Evolutionary conservation across 2,113 vertebrate genomes (phyloP).

Genomic region (Riparia riparia): DNA sequence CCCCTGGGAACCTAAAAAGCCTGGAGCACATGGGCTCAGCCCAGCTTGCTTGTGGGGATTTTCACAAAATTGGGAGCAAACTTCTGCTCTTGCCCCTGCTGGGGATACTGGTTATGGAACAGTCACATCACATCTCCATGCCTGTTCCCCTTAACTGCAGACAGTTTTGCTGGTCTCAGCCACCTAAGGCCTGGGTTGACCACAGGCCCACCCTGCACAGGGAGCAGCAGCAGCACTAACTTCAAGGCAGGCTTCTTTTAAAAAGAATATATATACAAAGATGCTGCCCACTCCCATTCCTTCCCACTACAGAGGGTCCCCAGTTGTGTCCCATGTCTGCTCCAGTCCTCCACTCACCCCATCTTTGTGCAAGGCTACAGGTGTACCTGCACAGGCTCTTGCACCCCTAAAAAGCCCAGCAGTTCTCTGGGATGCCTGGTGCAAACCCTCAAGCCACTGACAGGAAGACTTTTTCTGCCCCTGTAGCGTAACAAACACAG

Average conservation of each 20-base stretch:
- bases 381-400: neutral
- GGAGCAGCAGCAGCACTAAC: rapidly evolving
- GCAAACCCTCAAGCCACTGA: neutral
- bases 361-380: neutral
- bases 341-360: neutral
- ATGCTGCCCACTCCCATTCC: neutral
- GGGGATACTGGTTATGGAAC: neutral
- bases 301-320: neutral
- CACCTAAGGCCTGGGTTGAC: neutral
- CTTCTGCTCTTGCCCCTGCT: neutral
- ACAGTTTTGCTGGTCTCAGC: neutral
- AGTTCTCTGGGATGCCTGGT: neutral
- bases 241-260: neutral
- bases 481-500: neutral
- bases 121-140: neutral
- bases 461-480: neutral
- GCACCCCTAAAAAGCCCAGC: rapidly evolving
- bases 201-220: neutral
- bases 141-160: neutral
- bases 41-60: neutral
- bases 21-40: neutral
- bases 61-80: neutral
- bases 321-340: neutral
- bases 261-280: neutral
- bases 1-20: neutral